phyloP scores from a whole-genome alignment of 2,888 invertebrate species.

The Halictus ligatus region DNA sequence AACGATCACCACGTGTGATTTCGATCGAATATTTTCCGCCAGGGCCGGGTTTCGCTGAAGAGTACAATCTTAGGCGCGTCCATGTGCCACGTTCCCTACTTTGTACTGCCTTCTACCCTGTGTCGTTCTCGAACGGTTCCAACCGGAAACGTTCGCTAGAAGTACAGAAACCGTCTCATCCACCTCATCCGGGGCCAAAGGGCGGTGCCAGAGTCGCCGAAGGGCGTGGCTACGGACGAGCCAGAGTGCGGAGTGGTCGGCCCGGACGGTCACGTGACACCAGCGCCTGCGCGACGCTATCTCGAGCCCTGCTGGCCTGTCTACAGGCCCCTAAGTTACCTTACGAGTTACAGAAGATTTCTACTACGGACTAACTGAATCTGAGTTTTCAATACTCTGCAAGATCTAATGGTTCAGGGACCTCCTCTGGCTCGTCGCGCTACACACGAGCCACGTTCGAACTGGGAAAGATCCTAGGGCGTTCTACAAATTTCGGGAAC shows the following conservation, averaged over 20 bases:
- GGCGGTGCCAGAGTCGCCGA: background rate
- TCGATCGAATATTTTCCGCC: background rate
- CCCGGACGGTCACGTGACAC: background rate
- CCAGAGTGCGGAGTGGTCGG: background rate
- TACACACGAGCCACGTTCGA: background rate
- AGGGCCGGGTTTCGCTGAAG: background rate
- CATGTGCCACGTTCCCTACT: constrained; percentile 12
- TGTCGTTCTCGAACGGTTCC: background rate
- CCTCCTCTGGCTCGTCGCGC: background rate
- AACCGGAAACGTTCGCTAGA: background rate
- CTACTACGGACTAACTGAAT: background rate
- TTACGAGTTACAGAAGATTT: background rate
- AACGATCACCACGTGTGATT: background rate
- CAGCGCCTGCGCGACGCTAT: background rate
- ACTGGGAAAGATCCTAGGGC: background rate
- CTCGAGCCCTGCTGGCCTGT: no score
- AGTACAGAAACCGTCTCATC: background rate
- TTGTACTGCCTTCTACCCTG: constrained; percentile 50
- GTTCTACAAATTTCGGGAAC: background rate
- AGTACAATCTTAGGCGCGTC: background rate
- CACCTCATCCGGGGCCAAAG: background rate
- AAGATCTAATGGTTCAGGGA: background rate
- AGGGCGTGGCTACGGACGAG: background rate
- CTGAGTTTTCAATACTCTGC: background rate
- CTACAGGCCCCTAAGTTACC: background rate